Percentiles rank a stretch among this genome's conserved stretches.
These are phyloP conservation scores for Podotricha telesiphe DNA, from an alignment of 2,888 invertebrate genomes.

Conservation along the genomic window DNA sequence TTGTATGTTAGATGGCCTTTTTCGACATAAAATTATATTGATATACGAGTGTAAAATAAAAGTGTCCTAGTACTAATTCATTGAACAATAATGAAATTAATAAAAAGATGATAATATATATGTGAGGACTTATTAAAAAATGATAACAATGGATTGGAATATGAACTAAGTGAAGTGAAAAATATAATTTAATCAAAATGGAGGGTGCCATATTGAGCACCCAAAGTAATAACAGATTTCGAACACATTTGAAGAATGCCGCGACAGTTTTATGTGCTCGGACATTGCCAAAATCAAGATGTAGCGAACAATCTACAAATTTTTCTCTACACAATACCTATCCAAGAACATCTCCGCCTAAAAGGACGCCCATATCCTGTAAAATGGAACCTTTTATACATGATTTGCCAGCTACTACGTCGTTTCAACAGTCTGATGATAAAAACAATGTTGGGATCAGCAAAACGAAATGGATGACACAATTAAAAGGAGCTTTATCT, in stretches of 20 bases:
- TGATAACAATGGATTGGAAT: conserved; percentile 64
- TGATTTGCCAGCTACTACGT: conserved; percentile 53
- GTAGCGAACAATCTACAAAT: conserved; percentile 62
- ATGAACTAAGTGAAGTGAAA: conserved; percentile 61
- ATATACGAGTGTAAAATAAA: neutral
- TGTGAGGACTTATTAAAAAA: conserved; percentile 44
- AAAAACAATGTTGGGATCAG: conserved; percentile 54
- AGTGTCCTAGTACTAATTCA: neutral
- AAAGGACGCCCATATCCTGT: conserved; percentile 68
- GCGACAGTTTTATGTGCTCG: conserved; percentile 76
- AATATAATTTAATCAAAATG: conserved; percentile 59
- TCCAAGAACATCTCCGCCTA: conserved; percentile 69
- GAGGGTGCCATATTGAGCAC: conserved; percentile 81
- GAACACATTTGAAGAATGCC: conserved; percentile 76
- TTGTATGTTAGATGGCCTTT: neutral
- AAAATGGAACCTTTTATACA: conserved; percentile 68
- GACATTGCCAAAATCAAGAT: conserved; percentile 77
- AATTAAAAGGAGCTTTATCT: conserved; percentile 70
- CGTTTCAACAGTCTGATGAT: conserved; percentile 56
- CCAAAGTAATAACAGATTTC: conserved; percentile 74
- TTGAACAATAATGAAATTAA: neutral
- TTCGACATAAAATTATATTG: neutral
- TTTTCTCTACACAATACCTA: conserved; percentile 73
- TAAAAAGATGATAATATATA: conserved; percentile 20
- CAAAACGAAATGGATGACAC: conserved; percentile 60